These are phyloP conservation scores for Procambarus virginalis DNA, from an alignment of 1,140 invertebrate genomes.

Conservation along the genomic window DNA sequence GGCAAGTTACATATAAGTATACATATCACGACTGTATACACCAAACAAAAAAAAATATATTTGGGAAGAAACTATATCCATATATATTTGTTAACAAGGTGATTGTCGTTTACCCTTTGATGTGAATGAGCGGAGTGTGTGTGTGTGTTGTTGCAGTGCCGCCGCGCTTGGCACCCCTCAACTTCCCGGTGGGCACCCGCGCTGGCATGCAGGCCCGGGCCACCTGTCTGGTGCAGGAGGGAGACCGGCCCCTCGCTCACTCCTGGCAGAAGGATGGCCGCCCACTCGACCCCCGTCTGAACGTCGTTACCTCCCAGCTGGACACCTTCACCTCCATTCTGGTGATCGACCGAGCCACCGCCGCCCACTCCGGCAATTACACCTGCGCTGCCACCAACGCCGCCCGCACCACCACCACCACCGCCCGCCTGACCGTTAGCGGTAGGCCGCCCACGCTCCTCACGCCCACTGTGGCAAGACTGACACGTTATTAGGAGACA, in stretches of 20 bases:
- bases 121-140: conserved; percentile 37
- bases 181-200: conserved; percentile 77
- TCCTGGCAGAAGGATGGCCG: conserved; percentile 85
- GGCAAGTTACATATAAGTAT: no score
- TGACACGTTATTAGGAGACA: neutral
- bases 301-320: conserved; percentile 78
- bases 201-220: conserved; percentile 79
- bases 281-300: conserved; percentile 77
- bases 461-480: neutral
- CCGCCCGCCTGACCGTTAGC: conserved; percentile 86
- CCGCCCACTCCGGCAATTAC: conserved; percentile 72
- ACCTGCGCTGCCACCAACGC: conserved; percentile 79
- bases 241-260: conserved; percentile 84
- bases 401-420: conserved; percentile 84
- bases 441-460: conserved; percentile 78
- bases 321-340: conserved; percentile 92
- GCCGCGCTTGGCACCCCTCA: conserved; percentile 63
- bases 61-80: neutral
- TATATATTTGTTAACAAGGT: neutral
- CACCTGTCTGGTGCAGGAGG: conserved; percentile 92
- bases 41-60: no score
- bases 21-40: no score
- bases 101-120: conserved; percentile 10
- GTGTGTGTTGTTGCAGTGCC: conserved; percentile 70
- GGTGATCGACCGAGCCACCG: conserved; percentile 85